Evolutionary conservation across 2,797 vertebrate genomes (phyloP).

Genomic region (Gephyroberyx darwinii): DNA sequence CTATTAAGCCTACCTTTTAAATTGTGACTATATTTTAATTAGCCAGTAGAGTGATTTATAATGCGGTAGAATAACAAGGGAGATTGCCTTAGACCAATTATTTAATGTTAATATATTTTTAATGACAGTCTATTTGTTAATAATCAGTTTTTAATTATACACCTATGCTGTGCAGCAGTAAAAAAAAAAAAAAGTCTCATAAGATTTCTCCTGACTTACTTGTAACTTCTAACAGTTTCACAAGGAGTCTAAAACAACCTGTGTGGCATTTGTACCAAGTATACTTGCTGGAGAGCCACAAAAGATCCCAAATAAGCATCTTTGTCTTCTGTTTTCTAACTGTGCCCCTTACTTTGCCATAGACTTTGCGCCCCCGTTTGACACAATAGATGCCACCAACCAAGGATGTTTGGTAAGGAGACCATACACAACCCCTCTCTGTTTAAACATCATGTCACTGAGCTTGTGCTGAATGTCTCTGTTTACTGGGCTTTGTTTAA

Average conservation of each 20-base stretch:
- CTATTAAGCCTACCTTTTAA: no score
- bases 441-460: constrained; percentile 60
- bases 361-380: constrained; percentile 47
- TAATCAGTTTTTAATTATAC: no score
- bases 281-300: constrained; percentile 17
- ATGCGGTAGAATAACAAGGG: no score
- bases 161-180: no score
- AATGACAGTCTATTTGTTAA: neutral
- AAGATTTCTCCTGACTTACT: constrained; percentile 2
- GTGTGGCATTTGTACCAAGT: constrained; percentile 24
- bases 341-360: constrained; percentile 41
- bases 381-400: constrained; percentile 60
- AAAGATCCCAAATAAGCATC: constrained; percentile 36
- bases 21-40: no score
- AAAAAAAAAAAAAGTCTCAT: neutral
- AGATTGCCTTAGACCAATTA: neutral
- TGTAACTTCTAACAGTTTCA: neutral
- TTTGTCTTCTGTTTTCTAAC: constrained; percentile 50
- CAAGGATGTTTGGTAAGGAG: constrained; percentile 62
- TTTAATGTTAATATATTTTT: neutral
- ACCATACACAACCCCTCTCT: constrained; percentile 59
- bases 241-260: constrained; percentile 18
- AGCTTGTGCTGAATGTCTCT: constrained; percentile 66
- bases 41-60: no score
- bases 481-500: constrained; percentile 77